Evolutionary conservation across 2,797 vertebrate genomes (phyloP).

Genomic region (Aphelocoma californica): DNA sequence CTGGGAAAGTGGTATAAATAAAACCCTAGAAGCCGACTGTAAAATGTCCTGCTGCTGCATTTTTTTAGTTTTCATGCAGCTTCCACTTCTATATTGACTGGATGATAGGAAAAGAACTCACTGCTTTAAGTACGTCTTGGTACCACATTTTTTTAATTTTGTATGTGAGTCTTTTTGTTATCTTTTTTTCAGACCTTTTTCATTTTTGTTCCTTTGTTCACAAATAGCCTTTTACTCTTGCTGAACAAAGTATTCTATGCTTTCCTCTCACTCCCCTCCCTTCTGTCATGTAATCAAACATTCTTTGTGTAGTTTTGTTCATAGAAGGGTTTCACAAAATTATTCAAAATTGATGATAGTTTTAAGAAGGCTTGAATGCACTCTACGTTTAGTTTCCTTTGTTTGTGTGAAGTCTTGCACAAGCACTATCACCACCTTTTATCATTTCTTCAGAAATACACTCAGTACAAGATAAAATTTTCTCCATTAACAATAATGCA

Average conservation of each 20-base stretch:
- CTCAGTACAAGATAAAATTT: background rate
- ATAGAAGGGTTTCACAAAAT: conserved; percentile 4
- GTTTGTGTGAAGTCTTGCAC: background rate
- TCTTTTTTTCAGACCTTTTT: background rate
- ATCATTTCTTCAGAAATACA: background rate
- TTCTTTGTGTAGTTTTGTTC: conserved; percentile 11
- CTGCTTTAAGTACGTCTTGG: background rate
- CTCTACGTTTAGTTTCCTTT: conserved; percentile 7
- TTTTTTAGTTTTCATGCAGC: background rate
- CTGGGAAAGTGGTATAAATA: background rate
- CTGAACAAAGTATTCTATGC: background rate
- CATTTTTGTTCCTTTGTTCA: conserved; percentile 24
- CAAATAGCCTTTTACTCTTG: conserved; percentile 15
- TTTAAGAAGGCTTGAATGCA: conserved; percentile 13
- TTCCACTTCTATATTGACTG: background rate
- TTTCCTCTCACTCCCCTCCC: background rate
- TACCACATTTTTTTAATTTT: background rate
- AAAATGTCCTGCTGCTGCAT: background rate
- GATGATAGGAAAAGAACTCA: background rate
- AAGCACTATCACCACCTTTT: background rate
- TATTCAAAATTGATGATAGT: conserved; percentile 10
- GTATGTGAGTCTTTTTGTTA: background rate
- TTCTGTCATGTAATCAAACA: conserved; percentile 34
- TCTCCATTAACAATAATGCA: background rate
- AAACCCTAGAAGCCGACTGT: background rate